Conservation (phyloP, 1,140 invertebrate species). For the Gonioctena quinquepunctata region DNA sequence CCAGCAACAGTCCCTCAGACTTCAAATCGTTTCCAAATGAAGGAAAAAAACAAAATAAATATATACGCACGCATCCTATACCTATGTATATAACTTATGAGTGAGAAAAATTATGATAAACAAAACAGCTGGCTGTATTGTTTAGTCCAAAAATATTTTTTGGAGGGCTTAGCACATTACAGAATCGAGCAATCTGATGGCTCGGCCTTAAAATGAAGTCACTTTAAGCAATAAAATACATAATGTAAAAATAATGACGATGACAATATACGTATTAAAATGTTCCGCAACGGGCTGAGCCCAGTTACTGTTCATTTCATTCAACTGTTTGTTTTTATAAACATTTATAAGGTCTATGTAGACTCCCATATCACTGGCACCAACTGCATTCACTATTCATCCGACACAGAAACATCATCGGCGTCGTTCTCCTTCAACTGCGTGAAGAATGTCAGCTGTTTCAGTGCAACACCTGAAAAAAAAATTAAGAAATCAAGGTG, state of each 20-base stretch:
- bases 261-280: background rate
- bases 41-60: background rate
- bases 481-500: slow-evolving; percentile 15
- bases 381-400: slow-evolving; percentile 14
- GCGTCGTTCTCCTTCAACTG: slow-evolving; percentile 51
- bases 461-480: slow-evolving; percentile 59
- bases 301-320: background rate
- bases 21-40: slow-evolving; percentile 33
- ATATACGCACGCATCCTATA: slow-evolving; percentile 26
- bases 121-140: too few species aligned
- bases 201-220: background rate
- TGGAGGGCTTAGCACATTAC: background rate
- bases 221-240: slow-evolving; percentile 1
- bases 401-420: slow-evolving; percentile 42
- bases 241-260: background rate
- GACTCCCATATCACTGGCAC: background rate
- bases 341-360: background rate
- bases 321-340: slow-evolving; percentile 5
- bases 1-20: slow-evolving; percentile 43
- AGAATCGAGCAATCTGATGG: background rate
- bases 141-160: too few species aligned
- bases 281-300: background rate
- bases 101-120: slow-evolving; percentile 22
- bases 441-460: slow-evolving; percentile 63
- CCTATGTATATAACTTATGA: slow-evolving; percentile 44